Evolutionary conservation across 2,113 vertebrate species (phyloP).

Genomic region (Sciurus niger): DNA sequence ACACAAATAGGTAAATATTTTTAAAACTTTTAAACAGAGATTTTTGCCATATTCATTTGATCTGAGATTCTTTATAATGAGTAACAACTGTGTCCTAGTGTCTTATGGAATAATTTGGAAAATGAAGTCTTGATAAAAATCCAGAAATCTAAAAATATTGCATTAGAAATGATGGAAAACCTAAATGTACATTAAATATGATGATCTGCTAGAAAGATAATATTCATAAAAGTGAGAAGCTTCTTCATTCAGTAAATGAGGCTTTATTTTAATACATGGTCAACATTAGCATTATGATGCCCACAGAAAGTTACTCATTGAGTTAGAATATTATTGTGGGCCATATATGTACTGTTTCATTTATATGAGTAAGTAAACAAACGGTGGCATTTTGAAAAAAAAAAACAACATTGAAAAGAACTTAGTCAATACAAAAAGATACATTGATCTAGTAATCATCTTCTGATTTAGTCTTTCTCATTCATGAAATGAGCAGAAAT

Average conservation of each 20-base stretch:
- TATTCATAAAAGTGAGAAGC: not conserved
- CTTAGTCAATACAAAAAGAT: slow-evolving; percentile 60
- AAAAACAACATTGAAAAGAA: slow-evolving; percentile 62
- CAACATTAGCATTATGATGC: slow-evolving; percentile 72
- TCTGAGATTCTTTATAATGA: slow-evolving; percentile 33
- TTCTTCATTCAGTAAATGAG: not conserved
- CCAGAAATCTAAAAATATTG: slow-evolving; percentile 26
- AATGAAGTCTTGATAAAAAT: slow-evolving; percentile 43
- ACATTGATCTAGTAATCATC: slow-evolving; percentile 53
- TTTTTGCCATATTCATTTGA: slow-evolving; percentile 16
- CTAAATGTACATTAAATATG: slow-evolving; percentile 48
- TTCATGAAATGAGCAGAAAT: slow-evolving; percentile 60
- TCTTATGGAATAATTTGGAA: slow-evolving; percentile 56
- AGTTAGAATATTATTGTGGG: slow-evolving; percentile 66
- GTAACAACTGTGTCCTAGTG: not conserved
- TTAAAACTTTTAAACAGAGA: not conserved
- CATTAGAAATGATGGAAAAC: slow-evolving; percentile 39
- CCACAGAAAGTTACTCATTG: slow-evolving; percentile 67
- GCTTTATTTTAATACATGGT: slow-evolving; percentile 37
- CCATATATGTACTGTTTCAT: slow-evolving; percentile 70
- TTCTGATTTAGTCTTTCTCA: slow-evolving; percentile 57
- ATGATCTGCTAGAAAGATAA: slow-evolving; percentile 50
- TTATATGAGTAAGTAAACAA: slow-evolving; percentile 63
- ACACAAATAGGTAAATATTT: slow-evolving; percentile 28
- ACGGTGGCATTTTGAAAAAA: slow-evolving; percentile 65